phyloP scores from a whole-genome alignment of 2,888 invertebrate species.

The Pyrrhia umbra region DNA sequence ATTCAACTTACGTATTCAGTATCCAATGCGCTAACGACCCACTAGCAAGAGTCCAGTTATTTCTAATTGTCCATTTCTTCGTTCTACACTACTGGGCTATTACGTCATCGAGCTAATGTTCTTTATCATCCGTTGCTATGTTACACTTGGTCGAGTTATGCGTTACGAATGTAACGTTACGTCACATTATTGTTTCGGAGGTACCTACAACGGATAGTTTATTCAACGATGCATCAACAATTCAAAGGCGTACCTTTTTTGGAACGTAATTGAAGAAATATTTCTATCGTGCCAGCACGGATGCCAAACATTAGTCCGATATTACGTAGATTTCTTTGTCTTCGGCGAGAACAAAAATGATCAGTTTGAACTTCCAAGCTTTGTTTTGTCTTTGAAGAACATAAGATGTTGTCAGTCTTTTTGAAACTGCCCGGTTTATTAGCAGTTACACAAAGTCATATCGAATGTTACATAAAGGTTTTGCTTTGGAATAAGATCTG shows the following conservation, averaged over 20 bases:
- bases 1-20: slow-evolving; percentile 13
- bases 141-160: slow-evolving; percentile 44
- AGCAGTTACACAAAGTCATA: slow-evolving; percentile 25
- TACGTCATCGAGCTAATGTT: slow-evolving; percentile 44
- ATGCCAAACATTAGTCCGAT: slow-evolving; percentile 20
- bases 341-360: slow-evolving; percentile 4
- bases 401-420: slow-evolving; percentile 3
- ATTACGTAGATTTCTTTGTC: slow-evolving; percentile 16
- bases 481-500: slow-evolving; percentile 30
- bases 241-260: slow-evolving; percentile 62
- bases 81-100: slow-evolving; percentile 26
- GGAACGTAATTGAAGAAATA: slow-evolving; percentile 52
- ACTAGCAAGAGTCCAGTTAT: slow-evolving; percentile 17
- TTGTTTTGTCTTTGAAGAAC: slow-evolving; percentile 24
- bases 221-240: slow-evolving; percentile 66
- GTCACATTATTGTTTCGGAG: slow-evolving; percentile 47
- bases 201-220: slow-evolving; percentile 59
- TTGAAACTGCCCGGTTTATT: slow-evolving; percentile 28
- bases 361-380: slow-evolving; percentile 3
- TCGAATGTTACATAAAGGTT: slow-evolving; percentile 16
- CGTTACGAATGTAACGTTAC: slow-evolving; percentile 44
- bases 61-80: slow-evolving; percentile 47
- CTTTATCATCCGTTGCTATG: slow-evolving; percentile 42
- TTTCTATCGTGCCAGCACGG: slow-evolving; percentile 36
- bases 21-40: slow-evolving; percentile 19